Evolutionary conservation across 1,140 invertebrate species (phyloP), one percentile per base, ranked within the genome.

Genomic region (Drosophila punjabiensis): DNA sequence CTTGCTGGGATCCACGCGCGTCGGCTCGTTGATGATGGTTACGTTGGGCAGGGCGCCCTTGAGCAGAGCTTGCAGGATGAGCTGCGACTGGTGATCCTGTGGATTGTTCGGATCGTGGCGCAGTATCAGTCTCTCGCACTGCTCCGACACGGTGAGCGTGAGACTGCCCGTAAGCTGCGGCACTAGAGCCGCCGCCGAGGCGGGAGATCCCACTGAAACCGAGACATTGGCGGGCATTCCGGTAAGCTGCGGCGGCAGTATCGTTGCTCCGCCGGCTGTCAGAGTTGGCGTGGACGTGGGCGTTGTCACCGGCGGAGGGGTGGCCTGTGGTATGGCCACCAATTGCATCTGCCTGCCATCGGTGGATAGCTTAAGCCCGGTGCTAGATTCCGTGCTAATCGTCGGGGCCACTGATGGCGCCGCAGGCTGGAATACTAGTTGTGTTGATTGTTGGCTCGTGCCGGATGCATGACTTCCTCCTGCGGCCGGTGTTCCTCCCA

Each of bases 11-110:
- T 91, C 88, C 20, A 90, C 60, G 11, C 86, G 84, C 4, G 86
- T 87, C 13, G 92, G 91, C 47, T 93, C 93, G 65, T 93, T 93
- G 53, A 93, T 92, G n/a, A 93, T 92, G 32, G 92, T 93, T 14
- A 93, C 79, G 79, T 93, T 93, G 52, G 92, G 91, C 60, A 93
- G 56, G 2, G 92, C 92, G 2, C 93, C 93, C 43, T 92, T 93
- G 10, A 93, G 63, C 62, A 93, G 66, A 3, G 92, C 93, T 52
- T 93, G 92, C 45, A 93, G 39, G 43, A 93, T 93, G 1, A 92
- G 65, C 68, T 93, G 93, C 32, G 93, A 93, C 45, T 93, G 92
- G 45, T 92, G 83, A 70, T 93, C 93, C 61, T 93, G 93, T 8
- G 91, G 92, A 53, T 82, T 79, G 73, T 92, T 93, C 10, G 93